phyloP scores from a whole-genome alignment of 2,797 vertebrate genomes.

The Rhinichthys osculus region DNA sequence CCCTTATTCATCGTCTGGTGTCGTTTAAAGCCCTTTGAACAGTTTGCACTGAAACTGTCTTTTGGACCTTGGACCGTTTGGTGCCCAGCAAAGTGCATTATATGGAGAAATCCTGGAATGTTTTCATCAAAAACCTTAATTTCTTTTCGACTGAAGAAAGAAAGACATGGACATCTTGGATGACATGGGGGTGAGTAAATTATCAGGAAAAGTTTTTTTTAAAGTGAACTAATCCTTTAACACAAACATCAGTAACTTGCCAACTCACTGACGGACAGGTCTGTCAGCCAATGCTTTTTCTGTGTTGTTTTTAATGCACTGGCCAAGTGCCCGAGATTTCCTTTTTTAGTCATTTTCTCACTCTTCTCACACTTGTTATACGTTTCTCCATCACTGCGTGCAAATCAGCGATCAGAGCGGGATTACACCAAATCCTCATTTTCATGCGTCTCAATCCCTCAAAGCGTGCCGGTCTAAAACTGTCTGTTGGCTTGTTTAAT shows the following conservation, averaged over 20 bases:
- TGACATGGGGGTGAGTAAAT: too few species aligned
- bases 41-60: too few species aligned
- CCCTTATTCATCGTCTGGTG: too few species aligned
- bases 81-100: too few species aligned
- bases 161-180: too few species aligned
- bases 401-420: neutral
- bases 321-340: neutral
- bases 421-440: conserved; percentile 9
- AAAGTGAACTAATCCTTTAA: neutral
- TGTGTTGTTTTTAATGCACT: neutral
- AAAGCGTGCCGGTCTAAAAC: conserved; percentile 69
- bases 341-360: neutral
- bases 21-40: too few species aligned
- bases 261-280: neutral
- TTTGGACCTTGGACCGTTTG: too few species aligned
- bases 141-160: too few species aligned
- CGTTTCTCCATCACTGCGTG: conserved; percentile 25
- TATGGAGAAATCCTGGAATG: too few species aligned
- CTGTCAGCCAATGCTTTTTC: conserved; percentile 2
- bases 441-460: neutral
- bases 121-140: too few species aligned
- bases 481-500: conserved; percentile 73
- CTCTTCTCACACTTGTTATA: neutral
- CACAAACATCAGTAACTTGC: conserved; percentile 21
- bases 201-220: too few species aligned